Evolutionary conservation across 2,888 invertebrate genomes (phyloP), one percentile per base, ranked within the genome.

Genomic region (Coremacera marginata): DNA sequence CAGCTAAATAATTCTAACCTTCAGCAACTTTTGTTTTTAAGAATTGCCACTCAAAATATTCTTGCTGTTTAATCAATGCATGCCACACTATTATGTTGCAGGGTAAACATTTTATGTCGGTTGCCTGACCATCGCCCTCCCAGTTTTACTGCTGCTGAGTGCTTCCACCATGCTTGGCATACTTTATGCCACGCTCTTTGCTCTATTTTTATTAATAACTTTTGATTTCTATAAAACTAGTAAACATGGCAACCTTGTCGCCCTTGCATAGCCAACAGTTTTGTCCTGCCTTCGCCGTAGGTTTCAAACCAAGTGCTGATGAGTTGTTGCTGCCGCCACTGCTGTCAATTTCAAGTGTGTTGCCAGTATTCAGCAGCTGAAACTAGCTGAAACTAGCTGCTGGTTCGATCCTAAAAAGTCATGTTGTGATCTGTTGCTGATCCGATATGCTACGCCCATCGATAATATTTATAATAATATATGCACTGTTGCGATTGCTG

Each of bases 391-490:
- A n/a, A n/a, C n/a, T n/a, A n/a, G 65, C 31, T 49, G 70, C 52
- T 27, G 52, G 63, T 37, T 52, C n/a, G 70, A 51, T 27, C 8
- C 16, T 19, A n/a, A 31, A 31, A 37, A n/a, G 14, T 52, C 31
- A 49, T 71, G 57, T 60, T 73, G 55, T 67, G 74, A 74, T 74
- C 67, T 74, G 67, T 65, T 74, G 44, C 22, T 65, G 55, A 67
- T 74, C 71, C 55, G 34, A 60, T 19, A 65, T 55, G 71, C 67
- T 55, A 72, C 76, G 76, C 76, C 76, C 76, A 44, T 76, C 76
- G 67, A 71, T 76, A 71, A 71, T 65, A 37, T 65, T 67, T 55
- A 76, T 76, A 71, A 71, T 76, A 75, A 60, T 70, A 55, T 70
- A 76, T 68, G 76, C 62, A 62, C 44, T 19, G 27, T 62, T 62